Evolutionary conservation across 2,113 vertebrate genomes (phyloP).

Genomic region (Cromileptes altivelis): DNA sequence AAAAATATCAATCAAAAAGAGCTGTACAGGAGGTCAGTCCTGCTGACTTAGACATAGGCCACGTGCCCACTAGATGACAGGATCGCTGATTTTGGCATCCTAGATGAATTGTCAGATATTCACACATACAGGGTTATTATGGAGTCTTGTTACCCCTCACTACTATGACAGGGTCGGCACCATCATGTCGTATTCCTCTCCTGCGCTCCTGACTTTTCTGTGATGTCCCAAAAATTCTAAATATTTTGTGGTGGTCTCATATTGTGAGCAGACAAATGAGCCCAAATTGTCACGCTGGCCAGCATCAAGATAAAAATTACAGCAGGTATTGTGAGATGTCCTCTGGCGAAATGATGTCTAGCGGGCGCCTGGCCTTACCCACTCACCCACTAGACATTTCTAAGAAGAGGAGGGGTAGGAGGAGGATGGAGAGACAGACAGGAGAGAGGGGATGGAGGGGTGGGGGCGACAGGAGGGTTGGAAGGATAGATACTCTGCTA

Average conservation of each 20-base stretch:
- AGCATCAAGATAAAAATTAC: slow-evolving; percentile 19
- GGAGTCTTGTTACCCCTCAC: background rate
- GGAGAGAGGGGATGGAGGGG: slow-evolving; percentile 58
- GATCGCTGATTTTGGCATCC: background rate
- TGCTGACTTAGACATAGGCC: slow-evolving; percentile 16
- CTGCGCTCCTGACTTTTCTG: background rate
- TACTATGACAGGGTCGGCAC: background rate
- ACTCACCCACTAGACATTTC: slow-evolving; percentile 63
- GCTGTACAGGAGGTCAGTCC: slow-evolving; percentile 20
- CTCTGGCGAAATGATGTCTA: slow-evolving; percentile 31
- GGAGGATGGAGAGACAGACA: slow-evolving; percentile 64
- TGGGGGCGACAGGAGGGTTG: slow-evolving; percentile 67
- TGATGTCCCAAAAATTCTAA: background rate
- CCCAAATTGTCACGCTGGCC: slow-evolving; percentile 14
- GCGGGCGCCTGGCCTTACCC: slow-evolving; percentile 45
- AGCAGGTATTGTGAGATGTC: slow-evolving; percentile 55
- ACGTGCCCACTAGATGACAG: background rate
- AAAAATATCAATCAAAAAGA: slow-evolving; percentile 64
- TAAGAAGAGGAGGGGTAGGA: slow-evolving; percentile 64
- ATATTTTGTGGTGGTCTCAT: background rate
- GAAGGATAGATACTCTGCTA: slow-evolving; percentile 87
- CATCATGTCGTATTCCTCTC: background rate
- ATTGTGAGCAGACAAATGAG: background rate
- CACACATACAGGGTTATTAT: background rate
- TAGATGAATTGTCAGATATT: slow-evolving; percentile 6